These are phyloP conservation scores for Cuniculus paca DNA, from an alignment of 2,797 vertebrate genomes.

Conservation along the genomic window DNA sequence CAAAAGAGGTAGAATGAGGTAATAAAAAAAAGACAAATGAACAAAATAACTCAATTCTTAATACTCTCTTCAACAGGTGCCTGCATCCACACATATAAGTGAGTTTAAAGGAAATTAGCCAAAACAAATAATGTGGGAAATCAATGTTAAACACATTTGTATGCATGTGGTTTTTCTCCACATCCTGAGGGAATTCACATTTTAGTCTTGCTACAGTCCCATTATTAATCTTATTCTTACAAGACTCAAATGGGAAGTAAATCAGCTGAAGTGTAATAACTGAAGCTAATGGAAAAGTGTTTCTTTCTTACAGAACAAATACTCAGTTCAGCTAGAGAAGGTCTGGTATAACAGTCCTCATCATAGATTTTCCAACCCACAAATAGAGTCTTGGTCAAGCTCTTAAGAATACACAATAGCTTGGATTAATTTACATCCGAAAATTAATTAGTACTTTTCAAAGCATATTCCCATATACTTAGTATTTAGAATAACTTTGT, in stretches of 20 bases:
- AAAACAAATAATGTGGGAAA: constrained; percentile 87
- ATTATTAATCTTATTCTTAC: constrained; percentile 88
- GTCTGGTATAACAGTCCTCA: constrained; percentile 54
- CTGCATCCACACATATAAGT: constrained; percentile 81
- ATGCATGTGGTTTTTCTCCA: constrained; percentile 81
- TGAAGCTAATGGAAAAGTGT: constrained; percentile 83
- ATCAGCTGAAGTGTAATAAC: constrained; percentile 84
- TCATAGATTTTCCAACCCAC: neutral
- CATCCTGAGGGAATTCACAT: constrained; percentile 86
- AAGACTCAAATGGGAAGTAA: constrained; percentile 85
- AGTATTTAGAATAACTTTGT: neutral
- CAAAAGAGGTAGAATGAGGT: constrained; percentile 77
- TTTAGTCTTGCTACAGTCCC: constrained; percentile 86
- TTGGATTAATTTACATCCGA: neutral
- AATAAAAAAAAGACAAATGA: constrained; percentile 72
- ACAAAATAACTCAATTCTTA: constrained; percentile 70
- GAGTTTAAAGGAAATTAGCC: constrained; percentile 85
- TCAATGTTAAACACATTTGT: constrained; percentile 87
- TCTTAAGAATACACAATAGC: constrained; percentile 42
- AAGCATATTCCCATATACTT: neutral
- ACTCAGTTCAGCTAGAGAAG: constrained; percentile 77
- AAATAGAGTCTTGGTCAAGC: neutral
- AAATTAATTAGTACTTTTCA: constrained; percentile 37
- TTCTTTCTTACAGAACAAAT: constrained; percentile 85
- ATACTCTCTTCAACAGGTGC: constrained; percentile 85